A percentile compares a stretch with the other conserved stretches of the same genome.
phyloP scores from a whole-genome alignment of 2,888 invertebrate species.

The Mayetiola destructor region DNA sequence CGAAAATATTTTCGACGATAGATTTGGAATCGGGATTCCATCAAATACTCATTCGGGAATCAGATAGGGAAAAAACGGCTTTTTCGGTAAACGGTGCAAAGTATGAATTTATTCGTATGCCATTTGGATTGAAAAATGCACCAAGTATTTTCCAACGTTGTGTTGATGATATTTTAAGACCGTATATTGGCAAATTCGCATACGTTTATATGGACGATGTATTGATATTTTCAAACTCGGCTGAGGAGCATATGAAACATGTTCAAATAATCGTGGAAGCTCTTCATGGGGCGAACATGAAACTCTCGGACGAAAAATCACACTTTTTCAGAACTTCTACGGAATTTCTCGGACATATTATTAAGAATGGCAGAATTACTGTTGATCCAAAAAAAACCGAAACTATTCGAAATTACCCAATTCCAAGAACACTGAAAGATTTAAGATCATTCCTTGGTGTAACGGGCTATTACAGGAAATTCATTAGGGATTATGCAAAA shows the following conservation, averaged over 20 bases:
- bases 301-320: constrained; percentile 22
- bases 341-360: constrained; percentile 25
- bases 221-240: constrained; percentile 22
- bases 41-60: not conserved
- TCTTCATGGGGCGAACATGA: constrained; percentile 20
- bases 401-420: constrained; percentile 21
- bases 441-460: constrained; percentile 23
- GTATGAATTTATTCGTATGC: constrained; percentile 19
- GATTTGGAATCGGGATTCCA: not conserved
- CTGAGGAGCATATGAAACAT: constrained; percentile 23
- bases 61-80: constrained; percentile 14
- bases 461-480: constrained; percentile 20
- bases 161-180: constrained; percentile 21
- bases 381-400: constrained; percentile 26
- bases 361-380: constrained; percentile 25
- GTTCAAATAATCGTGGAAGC: constrained; percentile 21
- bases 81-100: constrained; percentile 19
- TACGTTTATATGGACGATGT: constrained; percentile 27
- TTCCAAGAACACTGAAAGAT: constrained; percentile 22
- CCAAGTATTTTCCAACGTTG: constrained; percentile 18
- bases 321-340: constrained; percentile 23
- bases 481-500: constrained; percentile 20
- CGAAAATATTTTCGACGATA: constrained; percentile 15
- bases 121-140: constrained; percentile 16
- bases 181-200: constrained; percentile 20